phyloP scores from a whole-genome alignment of 2,113 vertebrate genomes.

The Hemichromis elongatus region DNA sequence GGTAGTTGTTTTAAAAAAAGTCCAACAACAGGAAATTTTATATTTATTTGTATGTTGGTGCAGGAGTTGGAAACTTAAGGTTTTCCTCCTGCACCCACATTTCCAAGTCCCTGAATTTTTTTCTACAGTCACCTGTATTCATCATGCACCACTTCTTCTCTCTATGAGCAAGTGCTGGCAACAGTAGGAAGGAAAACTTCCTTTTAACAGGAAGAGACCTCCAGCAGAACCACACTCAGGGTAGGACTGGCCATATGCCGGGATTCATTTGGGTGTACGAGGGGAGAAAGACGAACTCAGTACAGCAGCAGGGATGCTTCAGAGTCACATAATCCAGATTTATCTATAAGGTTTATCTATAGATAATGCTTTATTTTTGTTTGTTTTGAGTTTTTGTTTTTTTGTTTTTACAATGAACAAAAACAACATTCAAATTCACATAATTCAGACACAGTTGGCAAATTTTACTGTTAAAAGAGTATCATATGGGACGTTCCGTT shows the following conservation, averaged over 20 bases:
- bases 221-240: background rate
- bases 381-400: accelerated
- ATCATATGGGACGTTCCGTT: background rate
- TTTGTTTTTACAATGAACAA: background rate
- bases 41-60: too few relatives aligned
- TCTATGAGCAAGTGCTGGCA: too few relatives aligned
- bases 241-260: too few relatives aligned
- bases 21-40: background rate
- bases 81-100: too few relatives aligned
- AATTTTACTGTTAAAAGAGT: background rate
- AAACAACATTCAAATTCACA: background rate
- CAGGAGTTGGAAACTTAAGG: too few relatives aligned
- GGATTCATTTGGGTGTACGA: background rate
- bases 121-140: background rate
- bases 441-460: background rate
- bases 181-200: background rate
- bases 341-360: background rate
- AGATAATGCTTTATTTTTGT: background rate
- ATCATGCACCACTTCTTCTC: background rate
- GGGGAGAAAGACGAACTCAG: background rate
- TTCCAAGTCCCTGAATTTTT: background rate
- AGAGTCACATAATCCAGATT: background rate
- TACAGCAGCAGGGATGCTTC: background rate
- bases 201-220: background rate
- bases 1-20: background rate